Evolutionary conservation across 2,797 vertebrate species (phyloP), one percentile per base, ranked within the genome.

Genomic region (Chanos chanos): DNA sequence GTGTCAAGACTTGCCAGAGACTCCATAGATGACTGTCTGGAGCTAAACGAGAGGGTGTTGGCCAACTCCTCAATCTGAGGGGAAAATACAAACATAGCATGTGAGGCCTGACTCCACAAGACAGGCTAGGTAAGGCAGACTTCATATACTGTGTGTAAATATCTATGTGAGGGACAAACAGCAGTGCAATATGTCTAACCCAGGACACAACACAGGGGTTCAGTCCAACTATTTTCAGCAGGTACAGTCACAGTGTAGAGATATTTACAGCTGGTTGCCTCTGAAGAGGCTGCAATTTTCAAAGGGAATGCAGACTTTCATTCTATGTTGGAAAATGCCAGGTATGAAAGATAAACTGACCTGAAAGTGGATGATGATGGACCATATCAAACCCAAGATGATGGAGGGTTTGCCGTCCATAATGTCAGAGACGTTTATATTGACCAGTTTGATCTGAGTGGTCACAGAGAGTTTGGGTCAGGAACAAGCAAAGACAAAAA

Each of bases 341-440:
- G 27, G 31, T 24, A 12, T 18, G 1, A 12, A 15, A 16, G 21
- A 39, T 5, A 50, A 75, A 89, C 94, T 91, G 76, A 98, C 96
- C 31, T 99, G 95, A 77, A 97, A 97, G 86, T 99, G 94, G 43
- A 95, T 86, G 73, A 99, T 97, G 83, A 99, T 93, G 34, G 89
- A 94, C 96, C 96, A 99, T 78, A 98, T 91, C 31, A 99, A 86
- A 64, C 96, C 95, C 71, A 99, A 90, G 78, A 98, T 93, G 81
- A 99, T 97, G 74, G 94, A 96, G 33, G 95, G 94, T 66, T 92
- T 97, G 24, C 96, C 96, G 58, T 96, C 93, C 50, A 94, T 86
- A 62, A 99, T 93, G 80, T 99, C 96, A 75, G 94, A 81, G 81
- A 97, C 90, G 81, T 97, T 94, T 79, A 99, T 96, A 89, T 99